These are phyloP conservation scores for Megaleporinus macrocephalus DNA, from an alignment of 2,113 vertebrate species.

Conservation along the genomic window DNA sequence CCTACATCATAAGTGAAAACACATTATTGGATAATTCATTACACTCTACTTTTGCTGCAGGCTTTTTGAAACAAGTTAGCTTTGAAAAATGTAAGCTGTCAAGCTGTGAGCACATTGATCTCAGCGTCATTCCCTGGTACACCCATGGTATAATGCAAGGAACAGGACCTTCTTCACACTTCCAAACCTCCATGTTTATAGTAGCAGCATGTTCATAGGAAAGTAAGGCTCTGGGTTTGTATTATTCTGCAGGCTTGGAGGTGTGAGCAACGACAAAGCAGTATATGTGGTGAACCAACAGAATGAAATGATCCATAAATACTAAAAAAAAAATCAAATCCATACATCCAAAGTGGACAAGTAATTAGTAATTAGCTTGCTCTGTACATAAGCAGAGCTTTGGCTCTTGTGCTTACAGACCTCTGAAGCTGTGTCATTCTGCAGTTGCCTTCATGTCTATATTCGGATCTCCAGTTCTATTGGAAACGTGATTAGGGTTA, in stretches of 20 bases:
- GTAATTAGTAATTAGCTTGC: no score
- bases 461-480: no score
- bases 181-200: not conserved
- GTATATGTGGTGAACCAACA: not conserved
- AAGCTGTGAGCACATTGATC: not conserved
- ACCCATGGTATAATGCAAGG: not conserved
- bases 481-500: no score
- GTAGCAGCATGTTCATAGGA: not conserved
- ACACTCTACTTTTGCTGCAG: not conserved
- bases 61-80: no score
- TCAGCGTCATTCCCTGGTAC: not conserved
- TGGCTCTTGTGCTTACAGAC: no score
- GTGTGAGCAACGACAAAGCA: not conserved
- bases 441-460: no score
- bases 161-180: not conserved
- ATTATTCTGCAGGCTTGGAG: not conserved
- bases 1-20: no score
- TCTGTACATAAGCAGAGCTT: no score
- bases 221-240: not conserved
- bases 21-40: not conserved
- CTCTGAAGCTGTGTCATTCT: no score
- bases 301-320: not conserved
- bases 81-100: not conserved
- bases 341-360: no score
- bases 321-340: no score